Evolutionary conservation across 1,140 invertebrate species (phyloP), one percentile per base, ranked within the genome.

Genomic region (Sipha flava): DNA sequence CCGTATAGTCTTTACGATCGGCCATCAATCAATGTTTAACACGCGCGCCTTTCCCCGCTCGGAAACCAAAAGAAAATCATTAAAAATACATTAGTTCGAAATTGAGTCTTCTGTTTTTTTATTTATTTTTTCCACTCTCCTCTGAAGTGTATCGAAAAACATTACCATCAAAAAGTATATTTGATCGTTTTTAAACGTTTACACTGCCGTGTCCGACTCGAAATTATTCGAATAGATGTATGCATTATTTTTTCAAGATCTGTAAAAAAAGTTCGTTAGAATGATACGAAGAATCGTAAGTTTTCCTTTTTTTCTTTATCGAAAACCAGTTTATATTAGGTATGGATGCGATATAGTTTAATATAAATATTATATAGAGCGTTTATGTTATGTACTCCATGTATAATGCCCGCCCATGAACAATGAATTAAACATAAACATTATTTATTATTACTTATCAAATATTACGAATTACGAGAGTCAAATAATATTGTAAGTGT

Each of bases 61-160:
- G 16, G 7, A 29, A 47, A 70, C 14, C 40, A 29, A 57, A 43
- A 23, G 34, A 77, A 77, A 54, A 57, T 34, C 54, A 77, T 66
- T 64, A 81, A 79, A 81, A 81, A 81, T 18, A 29, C 72, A 81
- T 79, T 66, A 77, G 68, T 29, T 59, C 43, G 29, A n/a, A 43
- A 64, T 64, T 64, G 43, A 45, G 64, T 75, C 26, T 59, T 81
- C 57, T 31, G 52, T 77, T 45, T 68, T 34, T 37, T 79, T 79
- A n/a, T 73, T 62, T 37, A 29, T 40, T 80, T 47, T 43, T 43
- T 75, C 29, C 16, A n/a, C 37, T 47, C 45, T 73, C n/a, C 7
- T 40, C 1, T 26, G 21, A 3, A n/a, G 49, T 23, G 3, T 23
- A 54, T 52, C 47, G 47, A 47, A 70, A 70, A 70, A 45, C 66